Conservation (phyloP, 2,113 vertebrate genomes). For the Okapia johnstoni region DNA sequence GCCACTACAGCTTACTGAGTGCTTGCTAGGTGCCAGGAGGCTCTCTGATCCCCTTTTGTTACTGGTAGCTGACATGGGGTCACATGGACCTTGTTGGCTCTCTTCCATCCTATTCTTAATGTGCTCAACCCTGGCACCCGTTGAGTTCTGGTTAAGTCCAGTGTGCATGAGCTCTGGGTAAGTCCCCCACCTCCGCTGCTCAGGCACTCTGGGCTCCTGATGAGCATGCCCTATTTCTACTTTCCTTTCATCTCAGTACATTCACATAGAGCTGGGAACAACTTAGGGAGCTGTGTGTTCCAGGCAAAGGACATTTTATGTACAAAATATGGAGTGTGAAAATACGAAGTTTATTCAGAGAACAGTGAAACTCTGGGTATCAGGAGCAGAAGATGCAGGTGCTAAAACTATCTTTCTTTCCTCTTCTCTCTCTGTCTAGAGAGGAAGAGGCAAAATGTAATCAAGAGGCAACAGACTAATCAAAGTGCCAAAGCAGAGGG, state of each 20-base stretch:
- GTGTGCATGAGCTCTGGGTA: neutral
- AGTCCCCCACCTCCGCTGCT: neutral
- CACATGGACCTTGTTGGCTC: neutral
- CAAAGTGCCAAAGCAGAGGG: neutral
- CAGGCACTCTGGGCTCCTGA: neutral
- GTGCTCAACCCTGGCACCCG: neutral
- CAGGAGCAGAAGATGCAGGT: neutral
- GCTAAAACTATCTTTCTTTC: neutral
- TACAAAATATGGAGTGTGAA: constrained; percentile 19
- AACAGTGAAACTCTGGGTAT: neutral
- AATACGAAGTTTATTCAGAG: constrained; percentile 22
- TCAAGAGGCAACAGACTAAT: neutral
- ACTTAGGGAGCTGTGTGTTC: neutral
- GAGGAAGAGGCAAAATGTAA: neutral
- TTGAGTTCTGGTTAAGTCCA: neutral
- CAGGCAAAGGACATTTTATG: neutral
- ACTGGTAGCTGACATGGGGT: neutral
- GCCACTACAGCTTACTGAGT: neutral
- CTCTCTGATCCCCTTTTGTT: neutral
- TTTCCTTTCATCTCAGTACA: neutral
- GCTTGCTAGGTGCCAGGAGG: neutral
- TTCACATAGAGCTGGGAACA: neutral
- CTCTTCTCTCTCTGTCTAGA: neutral
- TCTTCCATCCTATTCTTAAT: neutral
- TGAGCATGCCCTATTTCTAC: neutral